A percentile compares a stretch with the other conserved stretches of the same genome.
These are phyloP conservation scores for Harpagifer antarcticus DNA, from an alignment of 2,797 vertebrate species.

Conservation along the genomic window DNA sequence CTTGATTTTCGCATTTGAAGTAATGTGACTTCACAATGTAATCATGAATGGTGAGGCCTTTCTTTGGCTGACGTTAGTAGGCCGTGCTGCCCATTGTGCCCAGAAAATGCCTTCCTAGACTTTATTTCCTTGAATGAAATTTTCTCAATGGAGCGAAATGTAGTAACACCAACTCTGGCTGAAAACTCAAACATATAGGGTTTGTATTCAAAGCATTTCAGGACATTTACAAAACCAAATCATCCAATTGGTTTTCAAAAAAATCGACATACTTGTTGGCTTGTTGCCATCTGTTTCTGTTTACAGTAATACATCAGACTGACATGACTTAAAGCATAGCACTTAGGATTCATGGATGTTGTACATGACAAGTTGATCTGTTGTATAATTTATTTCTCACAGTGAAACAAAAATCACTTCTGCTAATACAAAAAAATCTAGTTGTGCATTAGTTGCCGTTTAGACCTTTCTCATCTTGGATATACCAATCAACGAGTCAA, in stretches of 20 bases:
- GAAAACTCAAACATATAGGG: not conserved
- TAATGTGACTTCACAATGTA: not conserved
- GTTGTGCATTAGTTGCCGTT: not conserved
- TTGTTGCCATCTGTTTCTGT: slow-evolving; percentile 7
- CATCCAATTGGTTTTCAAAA: not conserved
- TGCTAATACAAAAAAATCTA: not conserved
- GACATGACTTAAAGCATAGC: not conserved
- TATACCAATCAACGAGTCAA: not conserved
- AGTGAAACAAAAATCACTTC: not conserved
- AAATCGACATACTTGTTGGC: not conserved
- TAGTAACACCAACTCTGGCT: not conserved
- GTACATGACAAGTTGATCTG: not conserved
- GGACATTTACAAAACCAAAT: slow-evolving; percentile 3
- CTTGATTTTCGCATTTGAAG: slow-evolving; percentile 1
- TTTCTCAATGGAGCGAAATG: slow-evolving; percentile 54
- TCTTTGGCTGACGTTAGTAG: slow-evolving; percentile 11
- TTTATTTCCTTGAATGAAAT: slow-evolving; percentile 56
- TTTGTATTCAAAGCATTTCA: not conserved
- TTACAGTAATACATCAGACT: slow-evolving; percentile 11
- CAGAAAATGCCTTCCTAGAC: slow-evolving; percentile 31
- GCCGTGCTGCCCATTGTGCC: slow-evolving; percentile 39
- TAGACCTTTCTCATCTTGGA: not conserved
- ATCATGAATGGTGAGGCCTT: slow-evolving; percentile 39
- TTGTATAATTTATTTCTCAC: not conserved
- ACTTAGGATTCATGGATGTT: not conserved